A percentile compares a stretch with the other conserved stretches of the same genome.
Evolutionary conservation across 1,140 invertebrate species (phyloP).

Genomic region (Rhopalosiphum padi): DNA sequence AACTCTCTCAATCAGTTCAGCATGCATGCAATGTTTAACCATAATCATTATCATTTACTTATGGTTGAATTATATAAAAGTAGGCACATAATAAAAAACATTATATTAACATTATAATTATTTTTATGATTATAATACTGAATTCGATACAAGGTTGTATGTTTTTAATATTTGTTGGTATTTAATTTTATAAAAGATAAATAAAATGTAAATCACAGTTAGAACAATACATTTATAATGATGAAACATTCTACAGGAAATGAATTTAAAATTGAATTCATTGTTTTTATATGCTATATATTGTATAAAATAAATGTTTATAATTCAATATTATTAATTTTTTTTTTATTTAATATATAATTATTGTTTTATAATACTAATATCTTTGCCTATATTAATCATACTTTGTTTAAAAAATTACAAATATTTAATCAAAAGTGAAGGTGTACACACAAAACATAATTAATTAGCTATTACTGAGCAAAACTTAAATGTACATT

Average conservation of each 20-base stretch:
- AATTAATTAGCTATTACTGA: not conserved
- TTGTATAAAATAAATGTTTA: too few relatives aligned
- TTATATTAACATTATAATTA: not conserved
- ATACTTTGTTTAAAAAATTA: not conserved
- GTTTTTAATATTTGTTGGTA: constrained; percentile 11
- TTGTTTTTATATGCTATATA: constrained; percentile 11
- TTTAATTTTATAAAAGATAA: constrained; percentile 25
- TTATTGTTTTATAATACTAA: not conserved
- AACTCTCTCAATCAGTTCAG: not conserved
- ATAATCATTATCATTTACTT: not conserved
- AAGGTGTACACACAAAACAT: not conserved
- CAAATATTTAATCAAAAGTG: not conserved
- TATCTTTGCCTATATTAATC: not conserved
- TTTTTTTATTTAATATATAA: not conserved
- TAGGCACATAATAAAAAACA: not conserved
- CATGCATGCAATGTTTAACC: not conserved
- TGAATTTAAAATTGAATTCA: constrained; percentile 27
- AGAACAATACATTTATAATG: constrained; percentile 42
- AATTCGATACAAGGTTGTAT: not conserved
- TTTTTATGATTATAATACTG: not conserved
- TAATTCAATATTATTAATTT: not conserved
- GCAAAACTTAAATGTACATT: not conserved
- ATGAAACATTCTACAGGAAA: constrained; percentile 46
- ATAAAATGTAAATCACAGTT: constrained; percentile 40
- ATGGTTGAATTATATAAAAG: not conserved